Base-by-base conservation (phyloP, 2,113 vertebrate species). In the Spea bombifrons region DNA sequence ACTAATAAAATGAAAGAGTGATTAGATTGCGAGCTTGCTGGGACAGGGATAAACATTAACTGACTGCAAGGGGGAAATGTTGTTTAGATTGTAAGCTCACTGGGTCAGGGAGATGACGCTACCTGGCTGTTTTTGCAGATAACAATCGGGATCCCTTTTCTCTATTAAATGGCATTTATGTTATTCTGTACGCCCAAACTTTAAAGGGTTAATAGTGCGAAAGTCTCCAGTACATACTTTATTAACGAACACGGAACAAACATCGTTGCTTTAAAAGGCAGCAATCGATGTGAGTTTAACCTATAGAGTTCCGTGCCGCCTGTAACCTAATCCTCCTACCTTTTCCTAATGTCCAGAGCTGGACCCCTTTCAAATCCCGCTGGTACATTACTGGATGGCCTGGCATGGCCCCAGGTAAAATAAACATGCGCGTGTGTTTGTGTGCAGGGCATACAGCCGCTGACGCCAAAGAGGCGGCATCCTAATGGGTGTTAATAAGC, bases 391-490 rank as follows among this genome's bases (percentile, higher is more conserved):
- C 44, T 80, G 61, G 77, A 73, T 73, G 77, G 71, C 59, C 77
- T 80, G 77, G 77, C 77, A 49, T 17, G 30, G 16, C 71, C 77
- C 77, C 77, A 80, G 77, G 65, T 59, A 80, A 80, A 80, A 80
- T 80, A 80, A 80, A 80, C 71, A 71, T 71, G 77, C 66, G 70
- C 71, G 69, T 73, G 77, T 80, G 77, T 71, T 80, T 80, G 77
- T 80, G 71, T 80, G 71, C 71, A 73, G 70, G 77, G 77, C 77
- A 73, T 71, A 73, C 70, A 71, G 71, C 43, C 52, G 64, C 71
- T 67, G 77, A 80, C 77, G 77, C 77, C 77, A 73, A 80, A 68
- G 64, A 80, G 77, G 77, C 70, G 77, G 77, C 77, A 80, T 80
- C 71, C 48, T 67, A 80, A 80, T 80, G 71, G 77, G 77, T 71